Evolutionary conservation across 1,140 invertebrate genomes (phyloP), one percentile per base, ranked within the genome.

Genomic region (Dendroctonus ponderosae): DNA sequence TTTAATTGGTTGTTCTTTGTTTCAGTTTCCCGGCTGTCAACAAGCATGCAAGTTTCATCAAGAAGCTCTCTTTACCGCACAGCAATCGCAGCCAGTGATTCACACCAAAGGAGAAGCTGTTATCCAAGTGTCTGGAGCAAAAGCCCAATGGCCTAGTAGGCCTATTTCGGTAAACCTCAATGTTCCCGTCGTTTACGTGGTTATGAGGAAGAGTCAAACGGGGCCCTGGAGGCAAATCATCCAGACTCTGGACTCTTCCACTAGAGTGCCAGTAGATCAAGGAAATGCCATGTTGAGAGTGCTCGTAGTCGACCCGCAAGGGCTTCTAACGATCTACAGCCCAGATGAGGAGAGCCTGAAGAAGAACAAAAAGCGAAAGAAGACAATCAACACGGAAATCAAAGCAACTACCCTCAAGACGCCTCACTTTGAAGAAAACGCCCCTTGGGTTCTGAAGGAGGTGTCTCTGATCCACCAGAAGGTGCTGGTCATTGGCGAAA

Each of bases 401-500:
- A 83, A 82, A 46, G 83, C 83, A 38, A 84, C 84, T 15, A 83
- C 83, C 7, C 83, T 82, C 53, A 81, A 80, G 67, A 83, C 80
- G 5, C 80, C 74, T 9, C 56, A 72, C n/a, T 73, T 70, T 8
- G 77, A 82, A 70, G 79, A 78, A 39, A 81, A 82, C 69, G 79
- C 82, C 53, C 79, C 81, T 62, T 88, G 87, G 87, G 81, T 80
- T 3, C 77, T 88, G 51, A 82, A 85, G 68, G 85, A 86, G 78
- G 83, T 87, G 62, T 87, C 86, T 7, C 79, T 89, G 39, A 87
- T 88, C 57, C 86, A 88, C 75, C 87, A 89, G 77, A 87, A 87
- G 76, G 85, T 86, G 66, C 72, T 91, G 58, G 89, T 90, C 8
- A 87, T 90, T 52, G 88, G 87, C 38, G 88, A 90, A 80, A 86